Base-by-base conservation (phyloP, 2,888 invertebrate genomes). In the Lepidochitona cinerea region DNA sequence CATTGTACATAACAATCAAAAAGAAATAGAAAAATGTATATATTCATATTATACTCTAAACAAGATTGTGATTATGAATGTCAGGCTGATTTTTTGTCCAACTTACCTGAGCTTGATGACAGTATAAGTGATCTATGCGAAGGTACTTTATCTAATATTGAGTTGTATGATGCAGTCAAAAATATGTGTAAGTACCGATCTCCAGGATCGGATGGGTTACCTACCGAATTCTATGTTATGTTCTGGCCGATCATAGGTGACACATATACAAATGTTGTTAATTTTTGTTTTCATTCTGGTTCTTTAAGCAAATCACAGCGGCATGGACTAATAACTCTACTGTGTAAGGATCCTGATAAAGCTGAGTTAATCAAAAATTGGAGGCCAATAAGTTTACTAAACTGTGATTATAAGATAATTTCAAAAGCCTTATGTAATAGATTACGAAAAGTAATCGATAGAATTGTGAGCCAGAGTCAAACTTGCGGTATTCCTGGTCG, bases 321-420 rank as follows among this genome's bases (percentile, higher is more conserved):
- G 37, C 33, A 36, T 12, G 73, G 67, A 41, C 71, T 67, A 53
- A 78, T 78, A 18, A 76, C 76, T 36, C 68, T 77, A 59, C 49
- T 83, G 37, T 79, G 77, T 72, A 81, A 81, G 77, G 78, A 82
- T 67, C 37, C 37, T 37, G 35, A 37, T 36, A 72, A 79, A 33
- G 36, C 71, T 23, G 37, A 70, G 7, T n/a, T 74, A 69, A 68
- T 82, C 66, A 79, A 80, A 70, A 75, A 76, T 66, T 82, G 78
- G 65, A 64, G 81, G 32, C 83, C 81, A 3, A 82, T 82, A 32
- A 78, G 78, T n/a, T 65, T 81, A 3, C 59, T 81, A 26, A 79
- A 82, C 75, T 52, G 77, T 12, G 81, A 83, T 68, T 73, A 79
- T 12, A 80, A 82, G 73, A 78, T 81, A 64, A 32, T 82, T 3